Base-by-base conservation (phyloP, 2,113 vertebrate species). In the Nothoprocta pentlandii region DNA sequence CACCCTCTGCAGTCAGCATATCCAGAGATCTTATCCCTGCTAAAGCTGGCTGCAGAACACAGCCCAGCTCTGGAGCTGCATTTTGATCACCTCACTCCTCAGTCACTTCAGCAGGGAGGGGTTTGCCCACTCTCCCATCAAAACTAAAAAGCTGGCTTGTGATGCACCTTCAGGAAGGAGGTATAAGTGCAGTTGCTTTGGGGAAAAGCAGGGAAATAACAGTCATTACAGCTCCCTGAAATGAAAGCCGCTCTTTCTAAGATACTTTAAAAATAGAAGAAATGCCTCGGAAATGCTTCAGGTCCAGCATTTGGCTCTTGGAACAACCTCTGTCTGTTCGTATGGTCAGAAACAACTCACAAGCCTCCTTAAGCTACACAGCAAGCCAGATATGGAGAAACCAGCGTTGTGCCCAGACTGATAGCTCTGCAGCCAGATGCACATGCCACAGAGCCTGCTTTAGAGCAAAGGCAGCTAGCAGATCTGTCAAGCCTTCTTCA, bases 71-170 rank as follows among this genome's bases (percentile, higher is more conserved):
- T 14, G 73, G 49, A 80, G 59, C 49, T 77, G 44, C 12, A 5
- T 89, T 94, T 66, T 53, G 62, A 32, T 34, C 28, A 63, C 32
- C 26, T 12, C 61, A 16, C 10, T 32, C 70, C 89, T 77, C 70
- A 67, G 63, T 36, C 54, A 44, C 56, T 85, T 78, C 83, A 89
- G 46, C 68, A 54, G 85, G 89, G 95, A 95, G 73, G 91, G 64
- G 87, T 87, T 96, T 88, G 85, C 90, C 63, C 89, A 47, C 90
- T 80, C 82, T 66, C 93, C 90, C 79, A 56, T 67, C 93, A 93
- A 89, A 95, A 96, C 93, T 94, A 92, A 71, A 89, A 73, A 80
- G 90, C 78, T 84, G 42, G 49, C 42, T 88, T 87, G 83, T 66
- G 81, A 73, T 53, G 63, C 12, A 30, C 54, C 32, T 76, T 84